Evolutionary conservation across 2,888 invertebrate species (phyloP).

Genomic region (Corythucha ciliata): DNA sequence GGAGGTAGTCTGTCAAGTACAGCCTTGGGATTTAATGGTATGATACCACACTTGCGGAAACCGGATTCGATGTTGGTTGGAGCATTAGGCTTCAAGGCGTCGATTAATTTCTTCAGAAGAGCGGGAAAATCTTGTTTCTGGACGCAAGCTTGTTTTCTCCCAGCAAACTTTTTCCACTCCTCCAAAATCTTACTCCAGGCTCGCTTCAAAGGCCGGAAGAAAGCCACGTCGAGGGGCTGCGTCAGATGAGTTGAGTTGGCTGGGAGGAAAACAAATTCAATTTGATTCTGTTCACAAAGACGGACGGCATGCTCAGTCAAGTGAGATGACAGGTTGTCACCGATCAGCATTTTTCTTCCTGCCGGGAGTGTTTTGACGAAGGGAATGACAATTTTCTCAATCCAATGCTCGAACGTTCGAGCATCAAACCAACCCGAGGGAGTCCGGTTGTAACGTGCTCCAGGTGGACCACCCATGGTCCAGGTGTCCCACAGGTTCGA

Average conservation of each 20-base stretch:
- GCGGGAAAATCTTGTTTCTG: constrained; percentile 25
- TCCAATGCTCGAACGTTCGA: constrained; percentile 39
- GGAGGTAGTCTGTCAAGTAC: neutral
- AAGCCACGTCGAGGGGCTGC: constrained; percentile 36
- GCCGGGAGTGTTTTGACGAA: constrained; percentile 17
- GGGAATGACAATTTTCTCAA: constrained; percentile 28
- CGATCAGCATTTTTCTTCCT: constrained; percentile 19
- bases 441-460: constrained; percentile 40
- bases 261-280: constrained; percentile 35
- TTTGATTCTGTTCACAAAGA: constrained; percentile 29
- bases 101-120: constrained; percentile 11
- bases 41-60: constrained; percentile 2
- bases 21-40: constrained; percentile 2
- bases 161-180: constrained; percentile 22
- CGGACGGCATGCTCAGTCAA: constrained; percentile 21
- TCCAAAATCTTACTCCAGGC: constrained; percentile 26
- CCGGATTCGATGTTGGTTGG: neutral
- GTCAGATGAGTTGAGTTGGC: constrained; percentile 31
- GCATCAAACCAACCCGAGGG: constrained; percentile 41
- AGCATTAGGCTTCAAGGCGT: neutral
- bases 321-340: constrained; percentile 30
- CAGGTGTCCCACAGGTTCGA: constrained; percentile 41
- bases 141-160: constrained; percentile 13
- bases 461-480: constrained; percentile 40
- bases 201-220: constrained; percentile 33